Evolutionary conservation across 2,888 invertebrate species (phyloP).

Genomic region (Trisateles emortualis): DNA sequence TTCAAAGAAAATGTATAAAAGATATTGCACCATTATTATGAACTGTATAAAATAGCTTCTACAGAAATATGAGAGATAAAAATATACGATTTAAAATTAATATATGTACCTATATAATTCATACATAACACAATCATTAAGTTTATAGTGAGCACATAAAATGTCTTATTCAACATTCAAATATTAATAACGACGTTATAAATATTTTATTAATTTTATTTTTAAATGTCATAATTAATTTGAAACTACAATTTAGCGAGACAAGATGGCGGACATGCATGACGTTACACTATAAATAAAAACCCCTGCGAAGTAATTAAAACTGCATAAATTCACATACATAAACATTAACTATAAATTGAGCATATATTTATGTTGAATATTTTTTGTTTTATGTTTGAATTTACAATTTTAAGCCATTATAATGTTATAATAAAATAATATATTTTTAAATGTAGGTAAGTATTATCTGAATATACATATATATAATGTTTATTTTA

Average conservation of each 20-base stretch:
- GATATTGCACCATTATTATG: neutral
- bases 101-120: no score
- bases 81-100: neutral
- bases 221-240: slow-evolving; percentile 30
- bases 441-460: neutral
- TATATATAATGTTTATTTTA: no score
- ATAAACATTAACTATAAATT: slow-evolving; percentile 25
- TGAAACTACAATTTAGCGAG: slow-evolving; percentile 17
- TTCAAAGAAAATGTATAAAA: neutral
- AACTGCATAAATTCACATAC: slow-evolving; percentile 39
- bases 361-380: slow-evolving; percentile 12
- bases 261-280: slow-evolving; percentile 28
- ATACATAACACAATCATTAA: slow-evolving; percentile 1
- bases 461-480: no score
- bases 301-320: slow-evolving; percentile 36
- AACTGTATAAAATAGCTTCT: neutral
- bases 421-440: slow-evolving; percentile 11
- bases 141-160: neutral
- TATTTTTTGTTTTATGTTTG: slow-evolving; percentile 3
- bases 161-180: neutral
- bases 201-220: slow-evolving; percentile 13
- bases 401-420: slow-evolving; percentile 16
- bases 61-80: neutral
- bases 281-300: slow-evolving; percentile 36
- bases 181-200: neutral